Conservation (phyloP, 1,140 invertebrate species). For the Pemphigus obesinymphae region DNA sequence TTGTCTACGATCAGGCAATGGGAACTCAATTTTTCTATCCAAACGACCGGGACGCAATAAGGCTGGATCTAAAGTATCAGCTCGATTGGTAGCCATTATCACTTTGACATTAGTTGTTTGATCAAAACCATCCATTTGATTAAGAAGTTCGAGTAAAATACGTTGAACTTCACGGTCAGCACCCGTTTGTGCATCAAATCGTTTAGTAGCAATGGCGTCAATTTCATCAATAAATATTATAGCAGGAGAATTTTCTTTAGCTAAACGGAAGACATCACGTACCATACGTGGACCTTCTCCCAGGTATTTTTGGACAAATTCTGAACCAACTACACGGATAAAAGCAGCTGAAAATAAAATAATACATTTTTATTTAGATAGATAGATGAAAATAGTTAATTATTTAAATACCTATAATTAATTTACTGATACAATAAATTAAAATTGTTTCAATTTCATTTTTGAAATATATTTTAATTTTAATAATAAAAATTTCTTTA, state of each 20-base stretch:
- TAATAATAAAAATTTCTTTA: too few species aligned
- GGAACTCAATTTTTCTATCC: constrained; percentile 99
- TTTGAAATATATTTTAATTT: too few species aligned
- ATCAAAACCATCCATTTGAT: constrained; percentile 99
- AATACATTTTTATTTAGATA: neutral
- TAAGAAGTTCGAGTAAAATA: constrained; percentile 93
- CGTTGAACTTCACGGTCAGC: constrained; percentile 98
- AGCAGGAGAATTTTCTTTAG: constrained; percentile 98
- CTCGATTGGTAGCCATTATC: constrained; percentile 99
- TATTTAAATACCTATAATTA: neutral
- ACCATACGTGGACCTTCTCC: constrained; percentile 99
- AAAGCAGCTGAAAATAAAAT: constrained; percentile 73
- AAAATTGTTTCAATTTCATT: neutral
- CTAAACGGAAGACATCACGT: constrained; percentile 95
- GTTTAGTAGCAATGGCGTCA: constrained; percentile 96
- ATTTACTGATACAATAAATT: neutral
- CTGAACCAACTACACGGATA: constrained; percentile 96
- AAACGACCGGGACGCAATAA: constrained; percentile 92
- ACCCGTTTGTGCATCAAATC: constrained; percentile 98
- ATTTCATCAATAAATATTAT: constrained; percentile 99
- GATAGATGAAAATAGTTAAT: neutral
- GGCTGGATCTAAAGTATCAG: constrained; percentile 97
- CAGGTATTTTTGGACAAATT: constrained; percentile 99
- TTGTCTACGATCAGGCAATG: constrained; percentile 93
- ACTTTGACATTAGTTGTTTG: constrained; percentile 99